Conservation (phyloP, 1,140 invertebrate genomes). For the Antheraea pernyi region DNA sequence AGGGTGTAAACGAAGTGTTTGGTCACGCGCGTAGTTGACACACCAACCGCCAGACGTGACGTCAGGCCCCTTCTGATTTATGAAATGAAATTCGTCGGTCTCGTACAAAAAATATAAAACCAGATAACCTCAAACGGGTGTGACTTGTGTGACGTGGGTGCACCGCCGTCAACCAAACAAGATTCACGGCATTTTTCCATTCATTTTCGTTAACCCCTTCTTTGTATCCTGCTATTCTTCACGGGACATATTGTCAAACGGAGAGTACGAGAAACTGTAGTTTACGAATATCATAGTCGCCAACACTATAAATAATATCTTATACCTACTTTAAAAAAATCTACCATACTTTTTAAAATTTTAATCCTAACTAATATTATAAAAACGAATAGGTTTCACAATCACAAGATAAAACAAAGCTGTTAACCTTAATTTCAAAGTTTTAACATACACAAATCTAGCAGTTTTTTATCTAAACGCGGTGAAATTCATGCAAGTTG, state of each 20-base stretch:
- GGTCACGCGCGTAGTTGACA: conserved; percentile 46
- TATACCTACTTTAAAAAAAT: too few relatives aligned
- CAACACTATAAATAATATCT: too few relatives aligned
- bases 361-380: too few relatives aligned
- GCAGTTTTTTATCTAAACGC: neutral
- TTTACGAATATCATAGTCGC: too few relatives aligned
- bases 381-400: too few relatives aligned
- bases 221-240: neutral
- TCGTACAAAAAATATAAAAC: conserved; percentile 43
- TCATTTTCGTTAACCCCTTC: neutral
- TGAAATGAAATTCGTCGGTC: conserved; percentile 41
- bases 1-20: conserved; percentile 37
- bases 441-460: neutral
- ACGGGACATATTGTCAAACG: too few relatives aligned
- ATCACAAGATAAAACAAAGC: neutral
- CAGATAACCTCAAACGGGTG: conserved; percentile 43
- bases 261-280: too few relatives aligned
- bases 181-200: conserved; percentile 20
- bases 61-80: conserved; percentile 49
- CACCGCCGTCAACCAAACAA: conserved; percentile 43
- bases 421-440: neutral
- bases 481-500: neutral
- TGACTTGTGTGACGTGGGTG: conserved; percentile 32
- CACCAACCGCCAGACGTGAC: conserved; percentile 41
- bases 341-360: too few relatives aligned